These are phyloP conservation scores for Rhincodon typus DNA, from an alignment of 2,797 vertebrate species.

Conservation along the genomic window DNA sequence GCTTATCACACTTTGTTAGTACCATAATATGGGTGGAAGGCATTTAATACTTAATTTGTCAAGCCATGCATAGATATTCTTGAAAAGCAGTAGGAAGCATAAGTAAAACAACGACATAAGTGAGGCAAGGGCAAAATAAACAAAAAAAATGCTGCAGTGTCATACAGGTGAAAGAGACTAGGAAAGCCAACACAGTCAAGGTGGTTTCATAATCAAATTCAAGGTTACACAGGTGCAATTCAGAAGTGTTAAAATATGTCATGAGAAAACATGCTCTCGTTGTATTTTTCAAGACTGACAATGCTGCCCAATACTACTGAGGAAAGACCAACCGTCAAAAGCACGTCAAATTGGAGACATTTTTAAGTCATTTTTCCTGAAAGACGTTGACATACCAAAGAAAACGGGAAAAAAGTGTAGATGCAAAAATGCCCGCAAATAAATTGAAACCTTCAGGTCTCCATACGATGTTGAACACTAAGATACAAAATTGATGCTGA, in stretches of 20 bases:
- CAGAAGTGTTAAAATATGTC: neutral
- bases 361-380: neutral
- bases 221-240: neutral
- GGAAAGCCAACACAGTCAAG: neutral
- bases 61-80: neutral
- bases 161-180: neutral
- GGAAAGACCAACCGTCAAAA: too few relatives aligned
- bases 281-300: neutral
- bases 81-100: neutral
- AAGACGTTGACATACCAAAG: neutral
- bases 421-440: neutral
- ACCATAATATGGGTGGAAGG: neutral
- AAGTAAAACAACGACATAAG: neutral
- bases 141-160: neutral
- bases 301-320: neutral
- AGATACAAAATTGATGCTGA: neutral
- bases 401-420: neutral
- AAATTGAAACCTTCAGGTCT: neutral
- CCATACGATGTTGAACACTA: neutral
- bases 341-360: neutral
- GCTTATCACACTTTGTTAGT: neutral
- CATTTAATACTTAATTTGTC: neutral
- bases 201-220: neutral
- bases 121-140: neutral
- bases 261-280: neutral